These are phyloP conservation scores for Ptychoptera albimana DNA, from an alignment of 2,888 invertebrate genomes.

Conservation along the genomic window DNA sequence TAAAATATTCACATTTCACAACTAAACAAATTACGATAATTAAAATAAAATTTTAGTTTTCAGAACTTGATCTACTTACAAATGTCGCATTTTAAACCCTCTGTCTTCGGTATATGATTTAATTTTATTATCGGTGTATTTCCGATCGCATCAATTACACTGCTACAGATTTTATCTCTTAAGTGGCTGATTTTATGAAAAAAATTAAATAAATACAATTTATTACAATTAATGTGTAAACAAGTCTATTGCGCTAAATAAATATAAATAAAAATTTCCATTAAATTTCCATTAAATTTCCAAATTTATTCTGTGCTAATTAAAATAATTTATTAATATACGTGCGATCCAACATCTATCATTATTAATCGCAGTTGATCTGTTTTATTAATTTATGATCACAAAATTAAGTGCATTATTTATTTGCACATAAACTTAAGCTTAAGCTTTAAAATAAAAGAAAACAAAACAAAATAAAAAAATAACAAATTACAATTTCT, in stretches of 20 bases:
- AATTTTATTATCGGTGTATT: conserved; percentile 70
- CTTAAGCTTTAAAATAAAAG: too few relatives aligned
- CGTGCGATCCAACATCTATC: too few relatives aligned
- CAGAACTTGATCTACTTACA: conserved; percentile 46
- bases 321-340: not conserved
- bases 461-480: too few relatives aligned
- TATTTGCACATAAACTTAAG: too few relatives aligned
- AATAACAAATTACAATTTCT: too few relatives aligned
- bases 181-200: not conserved
- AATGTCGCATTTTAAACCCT: conserved; percentile 72
- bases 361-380: too few relatives aligned
- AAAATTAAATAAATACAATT: not conserved
- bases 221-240: too few relatives aligned
- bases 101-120: conserved; percentile 58
- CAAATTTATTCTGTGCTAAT: not conserved
- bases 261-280: too few relatives aligned
- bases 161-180: conserved; percentile 42
- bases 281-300: too few relatives aligned
- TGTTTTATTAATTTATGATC: too few relatives aligned
- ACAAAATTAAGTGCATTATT: too few relatives aligned
- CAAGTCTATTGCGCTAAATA: too few relatives aligned
- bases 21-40: conserved; percentile 37
- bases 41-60: conserved; percentile 3
- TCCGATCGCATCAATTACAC: conserved; percentile 60
- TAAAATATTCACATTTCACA: conserved; percentile 94